These are phyloP conservation scores for Lates japonicus DNA, from an alignment of 2,797 vertebrate species.

Conservation along the genomic window DNA sequence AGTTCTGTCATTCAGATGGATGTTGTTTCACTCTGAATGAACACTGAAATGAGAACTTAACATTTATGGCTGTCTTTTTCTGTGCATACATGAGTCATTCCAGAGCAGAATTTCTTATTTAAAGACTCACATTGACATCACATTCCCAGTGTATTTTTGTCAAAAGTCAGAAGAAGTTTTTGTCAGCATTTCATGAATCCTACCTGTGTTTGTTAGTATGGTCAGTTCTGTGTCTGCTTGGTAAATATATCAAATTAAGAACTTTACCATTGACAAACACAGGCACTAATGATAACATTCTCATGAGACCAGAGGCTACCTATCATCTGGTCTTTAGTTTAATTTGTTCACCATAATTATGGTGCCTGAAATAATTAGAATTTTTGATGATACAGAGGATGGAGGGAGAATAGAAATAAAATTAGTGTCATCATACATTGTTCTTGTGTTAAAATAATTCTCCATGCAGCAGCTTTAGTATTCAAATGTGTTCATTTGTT, in stretches of 20 bases:
- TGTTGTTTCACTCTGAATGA: constrained; percentile 34
- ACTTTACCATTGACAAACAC: not conserved
- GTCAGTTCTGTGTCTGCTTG: not conserved
- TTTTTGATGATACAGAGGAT: not conserved
- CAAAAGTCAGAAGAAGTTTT: no score
- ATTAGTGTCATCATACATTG: not conserved
- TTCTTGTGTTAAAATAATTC: not conserved
- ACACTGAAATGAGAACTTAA: constrained; percentile 5
- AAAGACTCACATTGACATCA: not conserved
- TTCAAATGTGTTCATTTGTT: constrained; percentile 1
- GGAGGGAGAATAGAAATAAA: not conserved
- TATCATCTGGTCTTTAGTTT: not conserved
- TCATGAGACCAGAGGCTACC: not conserved
- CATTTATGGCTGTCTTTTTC: not conserved
- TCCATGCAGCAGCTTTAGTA: constrained; percentile 7
- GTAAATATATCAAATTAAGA: not conserved
- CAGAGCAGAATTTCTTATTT: not conserved
- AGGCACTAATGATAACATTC: not conserved
- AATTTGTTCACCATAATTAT: not conserved
- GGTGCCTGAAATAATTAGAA: not conserved
- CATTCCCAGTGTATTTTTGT: not conserved
- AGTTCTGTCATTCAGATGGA: constrained; percentile 19
- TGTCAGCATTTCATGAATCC: not conserved
- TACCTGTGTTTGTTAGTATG: not conserved
- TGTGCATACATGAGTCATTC: not conserved